Evolutionary conservation across 2,888 invertebrate genomes (phyloP).

Genomic region (Agapostemon virescens): DNA sequence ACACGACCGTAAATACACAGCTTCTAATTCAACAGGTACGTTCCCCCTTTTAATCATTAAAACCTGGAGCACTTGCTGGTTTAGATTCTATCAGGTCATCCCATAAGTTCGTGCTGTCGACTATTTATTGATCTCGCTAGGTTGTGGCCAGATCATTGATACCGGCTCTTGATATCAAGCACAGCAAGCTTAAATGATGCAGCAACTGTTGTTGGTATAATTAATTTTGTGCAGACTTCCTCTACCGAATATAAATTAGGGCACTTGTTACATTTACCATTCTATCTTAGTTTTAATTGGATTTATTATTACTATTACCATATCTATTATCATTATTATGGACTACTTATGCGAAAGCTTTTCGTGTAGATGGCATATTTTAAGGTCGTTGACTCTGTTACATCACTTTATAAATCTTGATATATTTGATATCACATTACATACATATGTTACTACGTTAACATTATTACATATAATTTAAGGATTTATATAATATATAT

Average conservation of each 20-base stretch:
- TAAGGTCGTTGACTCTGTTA: too few species aligned
- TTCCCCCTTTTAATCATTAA: constrained; percentile 51
- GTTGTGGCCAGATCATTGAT: not conserved
- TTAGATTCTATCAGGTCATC: constrained; percentile 20
- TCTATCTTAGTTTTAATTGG: too few species aligned
- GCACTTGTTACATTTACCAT: too few species aligned
- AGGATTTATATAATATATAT: too few species aligned
- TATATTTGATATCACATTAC: too few species aligned
- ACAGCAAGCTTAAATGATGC: not conserved
- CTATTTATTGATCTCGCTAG: constrained; percentile 10
- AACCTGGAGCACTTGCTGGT: constrained; percentile 27
- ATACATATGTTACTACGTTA: too few species aligned
- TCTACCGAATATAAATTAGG: not conserved
- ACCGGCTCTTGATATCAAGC: not conserved
- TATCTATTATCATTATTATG: too few species aligned
- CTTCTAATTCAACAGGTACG: constrained; percentile 59
- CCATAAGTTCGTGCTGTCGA: constrained; percentile 7
- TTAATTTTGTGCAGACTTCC: not conserved
- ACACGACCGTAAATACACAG: constrained; percentile 49
- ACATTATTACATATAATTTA: too few species aligned
- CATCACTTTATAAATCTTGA: too few species aligned
- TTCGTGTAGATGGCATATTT: too few species aligned
- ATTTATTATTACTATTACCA: too few species aligned
- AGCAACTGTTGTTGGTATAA: not conserved
- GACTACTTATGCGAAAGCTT: too few species aligned